phyloP scores from a whole-genome alignment of 2,888 invertebrate genomes.

The Drosophila acutilabella region DNA sequence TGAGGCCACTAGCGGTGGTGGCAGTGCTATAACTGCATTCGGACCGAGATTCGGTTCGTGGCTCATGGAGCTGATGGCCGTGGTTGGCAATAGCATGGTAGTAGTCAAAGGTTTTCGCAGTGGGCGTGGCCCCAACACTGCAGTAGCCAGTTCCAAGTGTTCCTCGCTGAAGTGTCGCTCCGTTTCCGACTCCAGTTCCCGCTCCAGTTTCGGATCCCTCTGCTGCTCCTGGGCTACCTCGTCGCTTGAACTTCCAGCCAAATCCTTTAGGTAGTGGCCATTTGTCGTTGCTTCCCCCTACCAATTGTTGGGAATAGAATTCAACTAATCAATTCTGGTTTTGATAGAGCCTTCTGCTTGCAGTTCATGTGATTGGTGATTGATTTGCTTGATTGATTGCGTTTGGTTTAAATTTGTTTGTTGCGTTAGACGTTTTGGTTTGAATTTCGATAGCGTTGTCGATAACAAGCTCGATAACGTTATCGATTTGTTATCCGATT shows the following conservation, averaged over 20 bases:
- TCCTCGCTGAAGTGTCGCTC: constrained; percentile 64
- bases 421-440: constrained; percentile 15
- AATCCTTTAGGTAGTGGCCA: constrained; percentile 85
- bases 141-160: constrained; percentile 68
- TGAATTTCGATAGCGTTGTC: constrained; percentile 33
- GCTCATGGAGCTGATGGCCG: constrained; percentile 52
- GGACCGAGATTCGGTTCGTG: neutral
- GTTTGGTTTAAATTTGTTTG: constrained; percentile 11
- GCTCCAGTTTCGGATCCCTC: constrained; percentile 34
- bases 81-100: constrained; percentile 70
- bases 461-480: constrained; percentile 24
- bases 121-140: constrained; percentile 67
- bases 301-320: constrained; percentile 86
- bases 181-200: constrained; percentile 2
- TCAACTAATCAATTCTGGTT: constrained; percentile 85
- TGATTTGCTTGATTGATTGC: constrained; percentile 25
- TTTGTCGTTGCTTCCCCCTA: constrained; percentile 86
- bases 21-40: constrained; percentile 17
- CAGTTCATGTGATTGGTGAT: constrained; percentile 55
- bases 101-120: constrained; percentile 64
- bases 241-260: constrained; percentile 85
- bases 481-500: constrained; percentile 32
- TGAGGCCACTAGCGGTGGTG: constrained; percentile 68
- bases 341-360: constrained; percentile 77
- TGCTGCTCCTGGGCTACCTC: constrained; percentile 55